Evolutionary conservation across 2,888 invertebrate species (phyloP), one percentile per base, ranked within the genome.

Genomic region (Trachelus troglodyta): DNA sequence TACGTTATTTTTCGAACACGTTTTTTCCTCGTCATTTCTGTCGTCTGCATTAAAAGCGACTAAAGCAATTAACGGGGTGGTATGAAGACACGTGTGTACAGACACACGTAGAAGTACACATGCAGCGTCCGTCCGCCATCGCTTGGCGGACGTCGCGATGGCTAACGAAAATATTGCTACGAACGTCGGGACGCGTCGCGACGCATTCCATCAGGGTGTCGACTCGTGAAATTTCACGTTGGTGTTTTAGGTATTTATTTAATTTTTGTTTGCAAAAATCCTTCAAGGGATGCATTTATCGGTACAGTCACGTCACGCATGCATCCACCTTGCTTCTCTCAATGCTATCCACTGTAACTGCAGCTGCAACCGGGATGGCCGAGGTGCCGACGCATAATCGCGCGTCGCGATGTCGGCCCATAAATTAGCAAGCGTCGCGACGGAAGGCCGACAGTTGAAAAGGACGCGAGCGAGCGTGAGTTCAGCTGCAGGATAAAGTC

Each of bases 401-500:
- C 12, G 15, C 33, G 31, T 31, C 11, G 71, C 12, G 71, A 71
- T 23, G 71, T 6, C 71, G 71, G 6, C 12, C 15, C 71, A 71
- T 71, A 71, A 71, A 71, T 31, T 71, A 71, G 23, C 71, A 30
- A 71, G 33, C 31, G 71, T 71, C 31, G 33, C 71, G 71, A 71
- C 71, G 31, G 30, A 15, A 12, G 71, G 71, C 71, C 71, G 71
- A 71, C 33, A 11, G 15, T 34, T 31, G 33, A 34, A 33, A 71
- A 56, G 40, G 40, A 56, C 40, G 40, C 40, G 1, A 23, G 23
- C 40, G 40, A 56, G 15, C 40, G 40, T 56, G 9, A 56, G 40
- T 23, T 56, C 40, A 56, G 40, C 40, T 56, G 40, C 40, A 0
- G 40, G 23, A 56, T 56, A 56, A 56, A 56, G 40, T 56, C 40